A percentile compares a stretch with the other conserved stretches of the same genome.
phyloP scores from a whole-genome alignment of 2,113 vertebrate genomes.

The Tupaia chinensis region DNA sequence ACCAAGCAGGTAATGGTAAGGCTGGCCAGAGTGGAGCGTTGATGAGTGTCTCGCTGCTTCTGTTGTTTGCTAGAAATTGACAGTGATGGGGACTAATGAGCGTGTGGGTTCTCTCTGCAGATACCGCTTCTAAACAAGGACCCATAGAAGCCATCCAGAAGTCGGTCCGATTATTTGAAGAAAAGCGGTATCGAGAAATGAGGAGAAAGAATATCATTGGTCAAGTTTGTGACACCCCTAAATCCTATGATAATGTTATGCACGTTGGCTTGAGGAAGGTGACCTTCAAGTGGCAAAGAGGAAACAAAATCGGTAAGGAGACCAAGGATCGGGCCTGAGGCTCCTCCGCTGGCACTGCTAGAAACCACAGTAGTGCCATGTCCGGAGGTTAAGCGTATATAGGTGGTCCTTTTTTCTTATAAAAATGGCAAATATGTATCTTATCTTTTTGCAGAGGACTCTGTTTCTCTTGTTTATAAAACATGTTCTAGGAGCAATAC shows the following conservation, averaged over 20 bases:
- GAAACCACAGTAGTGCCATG: accelerated
- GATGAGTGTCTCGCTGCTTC: accelerated
- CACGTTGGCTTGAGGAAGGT: constrained; percentile 98
- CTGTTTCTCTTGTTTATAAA: not conserved
- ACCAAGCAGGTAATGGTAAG: accelerated
- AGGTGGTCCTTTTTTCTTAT: not conserved
- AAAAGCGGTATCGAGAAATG: constrained; percentile 94
- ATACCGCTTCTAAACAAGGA: constrained; percentile 92
- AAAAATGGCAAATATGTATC: accelerated
- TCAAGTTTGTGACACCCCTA: constrained; percentile 98
- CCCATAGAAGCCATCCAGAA: constrained; percentile 95
- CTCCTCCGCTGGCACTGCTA: too few species aligned
- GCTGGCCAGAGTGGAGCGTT: not conserved
- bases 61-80: not conserved
- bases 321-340: accelerated
- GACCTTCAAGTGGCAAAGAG: constrained; percentile 99
- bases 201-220: constrained; percentile 97
- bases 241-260: constrained; percentile 98
- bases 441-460: not conserved
- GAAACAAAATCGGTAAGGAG: constrained; percentile 98
- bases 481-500: not conserved
- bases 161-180: constrained; percentile 95
- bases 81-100: not conserved
- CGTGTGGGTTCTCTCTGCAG: constrained; percentile 81
- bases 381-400: not conserved